These are phyloP conservation scores for Drosophila monieri DNA, from an alignment of 2,888 invertebrate genomes.

Conservation along the genomic window DNA sequence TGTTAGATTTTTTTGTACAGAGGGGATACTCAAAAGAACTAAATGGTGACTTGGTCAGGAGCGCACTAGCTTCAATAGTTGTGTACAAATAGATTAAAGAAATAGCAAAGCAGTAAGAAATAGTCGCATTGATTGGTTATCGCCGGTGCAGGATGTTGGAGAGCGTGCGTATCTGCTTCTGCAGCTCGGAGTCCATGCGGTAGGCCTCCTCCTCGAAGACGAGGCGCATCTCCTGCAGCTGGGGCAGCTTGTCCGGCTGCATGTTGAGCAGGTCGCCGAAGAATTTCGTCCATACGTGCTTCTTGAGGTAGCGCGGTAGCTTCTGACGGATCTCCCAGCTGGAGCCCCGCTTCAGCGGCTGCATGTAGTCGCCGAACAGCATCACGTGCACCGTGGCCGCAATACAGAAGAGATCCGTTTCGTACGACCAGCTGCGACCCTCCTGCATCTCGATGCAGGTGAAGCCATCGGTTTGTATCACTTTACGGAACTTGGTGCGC, in stretches of 20 bases:
- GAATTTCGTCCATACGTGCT: constrained; percentile 91
- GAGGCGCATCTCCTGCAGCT: constrained; percentile 85
- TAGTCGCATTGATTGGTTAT: constrained; percentile 62
- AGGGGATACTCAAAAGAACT: constrained; percentile 4
- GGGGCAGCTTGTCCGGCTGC: constrained; percentile 90
- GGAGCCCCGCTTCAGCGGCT: constrained; percentile 87
- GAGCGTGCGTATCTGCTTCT: constrained; percentile 83
- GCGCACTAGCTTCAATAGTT: neutral
- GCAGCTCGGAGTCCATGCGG: constrained; percentile 84
- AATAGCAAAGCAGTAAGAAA: constrained; percentile 3
- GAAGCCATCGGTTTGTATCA: constrained; percentile 92
- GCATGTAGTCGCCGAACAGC: constrained; percentile 95
- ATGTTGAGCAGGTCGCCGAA: constrained; percentile 93
- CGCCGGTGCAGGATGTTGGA: constrained; percentile 83
- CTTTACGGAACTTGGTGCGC: constrained; percentile 89
- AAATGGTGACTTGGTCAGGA: constrained; percentile 26
- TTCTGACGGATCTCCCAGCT: constrained; percentile 89
- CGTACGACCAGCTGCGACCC: constrained; percentile 96
- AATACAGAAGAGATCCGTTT: constrained; percentile 96
- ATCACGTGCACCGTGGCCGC: constrained; percentile 95
- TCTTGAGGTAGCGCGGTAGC: constrained; percentile 90
- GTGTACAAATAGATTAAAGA: neutral
- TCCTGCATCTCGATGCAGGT: constrained; percentile 97
- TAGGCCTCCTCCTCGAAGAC: constrained; percentile 82
- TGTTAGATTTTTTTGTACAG: neutral